A percentile compares a stretch with the other conserved stretches of the same genome.
These are phyloP conservation scores for Fistularia commersonii DNA, from an alignment of 2,797 vertebrate genomes.

Conservation along the genomic window DNA sequence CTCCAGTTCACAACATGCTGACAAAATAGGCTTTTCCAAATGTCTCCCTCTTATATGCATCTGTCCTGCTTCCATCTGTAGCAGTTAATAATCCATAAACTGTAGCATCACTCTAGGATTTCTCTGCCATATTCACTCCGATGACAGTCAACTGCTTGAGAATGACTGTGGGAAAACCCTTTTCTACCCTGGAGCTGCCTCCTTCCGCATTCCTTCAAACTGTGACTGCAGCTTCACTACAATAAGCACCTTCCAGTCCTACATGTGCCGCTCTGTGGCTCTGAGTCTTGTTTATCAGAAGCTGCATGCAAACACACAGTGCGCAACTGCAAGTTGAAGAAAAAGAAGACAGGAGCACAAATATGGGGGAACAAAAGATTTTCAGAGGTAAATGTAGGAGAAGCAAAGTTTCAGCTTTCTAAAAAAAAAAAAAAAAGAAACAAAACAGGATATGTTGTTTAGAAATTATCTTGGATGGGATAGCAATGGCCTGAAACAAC, in stretches of 20 bases:
- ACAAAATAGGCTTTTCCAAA: neutral
- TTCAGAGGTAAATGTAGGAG: conserved; percentile 12
- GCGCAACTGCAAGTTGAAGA: conserved; percentile 9
- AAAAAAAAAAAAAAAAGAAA: neutral
- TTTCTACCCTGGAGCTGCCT: conserved; percentile 30
- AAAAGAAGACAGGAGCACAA: conserved; percentile 7
- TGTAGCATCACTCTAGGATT: conserved; percentile 11
- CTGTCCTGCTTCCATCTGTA: neutral
- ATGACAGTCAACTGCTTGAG: conserved; percentile 32
- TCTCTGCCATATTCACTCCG: conserved; percentile 27
- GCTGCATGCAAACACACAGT: conserved; percentile 32
- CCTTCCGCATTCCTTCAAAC: conserved; percentile 62
- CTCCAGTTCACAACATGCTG: neutral
- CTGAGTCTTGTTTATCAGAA: conserved; percentile 49
- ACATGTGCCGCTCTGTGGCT: conserved; percentile 23
- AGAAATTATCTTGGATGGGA: neutral
- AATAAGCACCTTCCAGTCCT: conserved; percentile 54
- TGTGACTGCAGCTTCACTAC: conserved; percentile 24
- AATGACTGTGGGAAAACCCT: conserved; percentile 48
- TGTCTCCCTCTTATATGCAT: neutral
- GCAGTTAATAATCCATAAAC: conserved; percentile 21
- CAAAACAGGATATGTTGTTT: neutral
- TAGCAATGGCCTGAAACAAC: neutral
- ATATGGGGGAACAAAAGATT: neutral
- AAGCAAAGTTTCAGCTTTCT: conserved; percentile 5